Evolutionary conservation across 2,113 vertebrate genomes (phyloP).

Genomic region (Oryzias melastigma): DNA sequence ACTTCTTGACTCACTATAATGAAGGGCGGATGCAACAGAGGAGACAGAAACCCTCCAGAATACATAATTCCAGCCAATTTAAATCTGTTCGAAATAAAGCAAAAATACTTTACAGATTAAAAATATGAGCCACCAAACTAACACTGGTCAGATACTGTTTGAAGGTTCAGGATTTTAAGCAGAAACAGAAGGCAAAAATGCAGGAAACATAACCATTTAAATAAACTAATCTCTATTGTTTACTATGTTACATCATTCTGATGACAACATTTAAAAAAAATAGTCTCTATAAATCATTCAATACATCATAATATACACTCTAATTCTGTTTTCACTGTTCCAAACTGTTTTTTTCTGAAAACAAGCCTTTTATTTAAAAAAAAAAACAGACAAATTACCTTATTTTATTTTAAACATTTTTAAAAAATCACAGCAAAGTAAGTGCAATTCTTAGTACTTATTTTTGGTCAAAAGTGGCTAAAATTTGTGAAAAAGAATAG

Average conservation of each 20-base stretch:
- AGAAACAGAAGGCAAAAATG: constrained; percentile 4
- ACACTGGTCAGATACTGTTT: not conserved
- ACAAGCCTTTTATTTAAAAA: too few relatives aligned
- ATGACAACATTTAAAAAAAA: constrained; percentile 21
- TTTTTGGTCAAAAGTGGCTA: too few relatives aligned
- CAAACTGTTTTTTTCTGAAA: constrained; percentile 30
- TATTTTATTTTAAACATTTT: too few relatives aligned
- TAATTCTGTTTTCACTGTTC: constrained; percentile 40
- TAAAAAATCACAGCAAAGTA: too few relatives aligned
- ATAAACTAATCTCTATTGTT: too few relatives aligned
- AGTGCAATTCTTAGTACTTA: too few relatives aligned
- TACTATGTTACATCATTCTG: too few relatives aligned
- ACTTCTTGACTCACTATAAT: constrained; percentile 45
- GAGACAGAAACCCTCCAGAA: constrained; percentile 47
- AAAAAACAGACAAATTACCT: too few relatives aligned
- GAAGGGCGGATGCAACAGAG: constrained; percentile 41
- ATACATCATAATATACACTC: constrained; percentile 55
- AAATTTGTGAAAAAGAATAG: too few relatives aligned
- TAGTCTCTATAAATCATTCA: constrained; percentile 33
- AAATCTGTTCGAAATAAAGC: not conserved
- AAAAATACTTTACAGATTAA: constrained; percentile 18
- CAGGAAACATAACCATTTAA: too few relatives aligned
- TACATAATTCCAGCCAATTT: constrained; percentile 35
- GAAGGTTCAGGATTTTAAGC: not conserved
- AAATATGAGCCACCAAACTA: not conserved